Conservation (phyloP, 2,797 vertebrate species). For the Martes flavigula region DNA sequence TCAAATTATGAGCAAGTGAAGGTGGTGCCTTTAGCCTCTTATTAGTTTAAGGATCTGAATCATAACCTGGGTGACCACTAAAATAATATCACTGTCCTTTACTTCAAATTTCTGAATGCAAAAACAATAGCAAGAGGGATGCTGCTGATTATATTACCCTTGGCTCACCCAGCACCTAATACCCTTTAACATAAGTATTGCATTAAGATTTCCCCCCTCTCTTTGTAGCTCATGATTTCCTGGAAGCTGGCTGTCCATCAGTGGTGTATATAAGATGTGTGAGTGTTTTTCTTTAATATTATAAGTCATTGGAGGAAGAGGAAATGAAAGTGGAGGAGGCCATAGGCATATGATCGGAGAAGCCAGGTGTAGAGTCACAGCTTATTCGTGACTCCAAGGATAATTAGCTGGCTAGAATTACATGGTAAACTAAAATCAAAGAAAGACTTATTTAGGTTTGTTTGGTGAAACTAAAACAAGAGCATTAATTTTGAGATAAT, state of each 20-base stretch:
- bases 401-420: conserved; percentile 71
- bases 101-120: not conserved
- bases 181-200: conserved; percentile 59
- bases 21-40: not conserved
- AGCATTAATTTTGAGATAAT: conserved; percentile 64
- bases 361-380: conserved; percentile 65
- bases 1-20: conserved; percentile 10
- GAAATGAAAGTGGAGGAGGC: conserved; percentile 65
- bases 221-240: conserved; percentile 58
- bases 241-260: conserved; percentile 63
- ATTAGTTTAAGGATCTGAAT: conserved; percentile 14
- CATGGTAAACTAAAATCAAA: conserved; percentile 62
- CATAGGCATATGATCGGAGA: conserved; percentile 42
- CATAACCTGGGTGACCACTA: not conserved
- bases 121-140: conserved; percentile 49
- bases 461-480: conserved; percentile 65
- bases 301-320: conserved; percentile 50
- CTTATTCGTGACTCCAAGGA: conserved; percentile 39
- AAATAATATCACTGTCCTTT: conserved; percentile 1
- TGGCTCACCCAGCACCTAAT: conserved; percentile 38
- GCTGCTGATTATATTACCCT: conserved; percentile 33
- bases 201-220: not conserved
- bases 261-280: conserved; percentile 30
- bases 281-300: conserved; percentile 70
- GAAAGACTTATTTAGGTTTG: conserved; percentile 65